Percentiles rank a stretch among this genome's conserved stretches.
phyloP scores from a whole-genome alignment of 2,888 invertebrate genomes.

The Rotaria macrura region DNA sequence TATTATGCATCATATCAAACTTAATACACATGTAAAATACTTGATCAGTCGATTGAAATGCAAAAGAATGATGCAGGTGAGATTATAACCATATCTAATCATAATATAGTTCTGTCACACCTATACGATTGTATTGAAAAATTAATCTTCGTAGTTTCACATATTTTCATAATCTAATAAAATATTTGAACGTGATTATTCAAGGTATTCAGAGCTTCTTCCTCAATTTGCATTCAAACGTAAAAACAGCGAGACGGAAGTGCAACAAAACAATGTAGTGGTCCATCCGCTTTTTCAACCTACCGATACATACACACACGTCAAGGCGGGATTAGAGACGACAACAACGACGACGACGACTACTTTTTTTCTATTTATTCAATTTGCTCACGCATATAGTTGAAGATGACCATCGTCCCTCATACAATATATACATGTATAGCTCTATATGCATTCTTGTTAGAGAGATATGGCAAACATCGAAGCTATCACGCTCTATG shows the following conservation, averaged over 20 bases:
- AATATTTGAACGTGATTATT: not conserved
- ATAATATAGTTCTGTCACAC: too few species aligned
- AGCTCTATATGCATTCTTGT: conserved; percentile 1
- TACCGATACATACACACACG: not conserved
- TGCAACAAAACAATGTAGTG: not conserved
- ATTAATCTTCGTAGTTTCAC: conserved; percentile 3
- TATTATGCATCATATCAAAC: not conserved
- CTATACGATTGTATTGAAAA: not conserved
- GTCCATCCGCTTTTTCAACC: not conserved
- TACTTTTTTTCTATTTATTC: not conserved
- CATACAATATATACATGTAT: not conserved
- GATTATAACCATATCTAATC: not conserved
- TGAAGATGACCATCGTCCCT: not conserved
- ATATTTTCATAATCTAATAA: not conserved
- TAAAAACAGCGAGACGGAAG: not conserved
- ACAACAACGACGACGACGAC: not conserved
- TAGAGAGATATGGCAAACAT: not conserved
- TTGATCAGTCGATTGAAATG: not conserved
- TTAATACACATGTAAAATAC: not conserved
- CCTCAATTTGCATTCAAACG: not conserved
- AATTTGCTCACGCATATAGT: not conserved
- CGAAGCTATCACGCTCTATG: not conserved
- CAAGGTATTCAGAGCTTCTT: not conserved
- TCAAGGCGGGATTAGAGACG: not conserved
- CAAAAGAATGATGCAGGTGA: not conserved